These are phyloP conservation scores for Monochamus alternatus DNA, from an alignment of 2,888 invertebrate genomes.

Conservation along the genomic window DNA sequence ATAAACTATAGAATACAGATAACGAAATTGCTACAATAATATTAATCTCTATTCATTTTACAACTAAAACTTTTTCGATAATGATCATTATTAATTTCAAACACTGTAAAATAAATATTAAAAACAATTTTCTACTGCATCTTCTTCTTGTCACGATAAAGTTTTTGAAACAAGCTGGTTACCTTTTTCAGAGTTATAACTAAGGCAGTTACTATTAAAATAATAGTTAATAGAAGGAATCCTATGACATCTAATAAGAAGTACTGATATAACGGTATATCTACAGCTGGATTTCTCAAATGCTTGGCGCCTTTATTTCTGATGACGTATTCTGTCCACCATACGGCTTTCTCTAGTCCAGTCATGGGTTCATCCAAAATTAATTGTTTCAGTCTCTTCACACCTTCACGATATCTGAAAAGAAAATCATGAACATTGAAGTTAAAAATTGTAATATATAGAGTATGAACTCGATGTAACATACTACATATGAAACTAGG, in stretches of 20 bases:
- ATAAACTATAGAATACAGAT: too few species aligned
- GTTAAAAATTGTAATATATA: too few species aligned
- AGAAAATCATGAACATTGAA: neutral
- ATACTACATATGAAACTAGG: neutral
- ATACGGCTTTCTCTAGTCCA: constrained; percentile 62
- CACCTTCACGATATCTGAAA: constrained; percentile 3
- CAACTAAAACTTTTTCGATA: too few species aligned
- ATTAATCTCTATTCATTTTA: too few species aligned
- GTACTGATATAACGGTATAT: constrained; percentile 74
- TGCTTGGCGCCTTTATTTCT: constrained; percentile 53
- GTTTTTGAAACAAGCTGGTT: neutral
- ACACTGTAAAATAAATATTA: too few species aligned
- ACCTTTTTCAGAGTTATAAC: neutral
- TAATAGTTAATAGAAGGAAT: constrained; percentile 58
- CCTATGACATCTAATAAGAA: constrained; percentile 73
- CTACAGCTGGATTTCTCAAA: constrained; percentile 69
- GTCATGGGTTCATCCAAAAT: constrained; percentile 3
- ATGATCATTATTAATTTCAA: too few species aligned
- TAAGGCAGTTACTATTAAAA: neutral
- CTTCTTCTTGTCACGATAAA: neutral
- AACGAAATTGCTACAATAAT: too few species aligned
- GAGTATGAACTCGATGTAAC: too few species aligned
- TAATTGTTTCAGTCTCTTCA: constrained; percentile 1
- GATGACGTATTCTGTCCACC: constrained; percentile 59
- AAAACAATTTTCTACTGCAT: neutral